phyloP scores from a whole-genome alignment of 2,888 invertebrate species.

The Chrysina gloriosa region DNA sequence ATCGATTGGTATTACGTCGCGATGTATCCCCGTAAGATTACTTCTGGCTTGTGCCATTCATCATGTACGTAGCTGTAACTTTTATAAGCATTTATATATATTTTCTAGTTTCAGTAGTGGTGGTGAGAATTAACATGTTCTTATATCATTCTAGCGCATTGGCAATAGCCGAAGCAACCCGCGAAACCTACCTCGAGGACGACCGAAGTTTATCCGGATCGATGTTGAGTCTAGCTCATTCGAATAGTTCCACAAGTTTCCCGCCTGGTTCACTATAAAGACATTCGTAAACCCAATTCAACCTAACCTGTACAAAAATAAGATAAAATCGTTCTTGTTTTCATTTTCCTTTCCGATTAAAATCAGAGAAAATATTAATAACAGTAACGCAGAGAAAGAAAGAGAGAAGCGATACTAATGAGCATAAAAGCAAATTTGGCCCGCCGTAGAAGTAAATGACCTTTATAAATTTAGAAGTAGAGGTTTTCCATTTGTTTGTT shows the following conservation, averaged over 20 bases:
- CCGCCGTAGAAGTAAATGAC: conserved; percentile 10
- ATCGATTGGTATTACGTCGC: too few relatives aligned
- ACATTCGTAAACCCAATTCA: conserved; percentile 25
- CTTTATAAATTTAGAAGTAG: conserved; percentile 3
- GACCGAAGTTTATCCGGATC: conserved; percentile 94
- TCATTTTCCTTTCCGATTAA: conserved; percentile 9
- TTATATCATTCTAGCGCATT: conserved; percentile 75
- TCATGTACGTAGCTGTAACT: too few relatives aligned
- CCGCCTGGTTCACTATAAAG: conserved; percentile 68
- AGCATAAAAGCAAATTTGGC: conserved; percentile 20
- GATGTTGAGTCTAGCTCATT: conserved; percentile 94
- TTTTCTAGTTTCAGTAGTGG: too few relatives aligned
- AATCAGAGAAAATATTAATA: not conserved
- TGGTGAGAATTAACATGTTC: too few relatives aligned
- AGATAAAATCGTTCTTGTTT: conserved; percentile 6
- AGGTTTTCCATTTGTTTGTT: conserved; percentile 3
- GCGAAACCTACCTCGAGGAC: conserved; percentile 89
- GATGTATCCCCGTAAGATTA: too few relatives aligned
- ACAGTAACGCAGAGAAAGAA: not conserved
- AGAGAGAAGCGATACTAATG: not conserved
- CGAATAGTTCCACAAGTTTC: conserved; percentile 93
- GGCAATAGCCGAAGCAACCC: conserved; percentile 91
- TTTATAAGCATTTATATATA: too few relatives aligned
- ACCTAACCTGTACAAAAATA: conserved; percentile 37
- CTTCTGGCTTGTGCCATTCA: too few relatives aligned